A percentile compares a stretch with the other conserved stretches of the same genome.
Conservation (phyloP, 2,797 vertebrate species). For the Leptoclinus maculatus region DNA sequence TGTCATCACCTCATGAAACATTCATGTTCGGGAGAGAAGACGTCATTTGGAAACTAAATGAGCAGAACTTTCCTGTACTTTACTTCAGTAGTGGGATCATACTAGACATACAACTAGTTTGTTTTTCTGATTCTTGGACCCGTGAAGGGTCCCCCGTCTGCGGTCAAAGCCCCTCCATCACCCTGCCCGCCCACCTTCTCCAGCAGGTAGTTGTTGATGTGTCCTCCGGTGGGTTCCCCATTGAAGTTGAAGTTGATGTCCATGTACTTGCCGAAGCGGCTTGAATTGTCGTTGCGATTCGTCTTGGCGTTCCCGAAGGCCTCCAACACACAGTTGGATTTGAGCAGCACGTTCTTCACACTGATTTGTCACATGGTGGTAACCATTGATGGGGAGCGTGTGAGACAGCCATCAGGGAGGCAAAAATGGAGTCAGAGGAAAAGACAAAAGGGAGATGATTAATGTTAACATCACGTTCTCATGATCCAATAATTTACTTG, state of each 20-base stretch:
- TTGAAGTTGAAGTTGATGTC: conserved; percentile 98
- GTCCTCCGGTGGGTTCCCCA: conserved; percentile 93
- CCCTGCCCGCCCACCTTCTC: conserved; percentile 87
- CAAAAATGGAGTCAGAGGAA: neutral
- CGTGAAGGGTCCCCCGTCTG: neutral
- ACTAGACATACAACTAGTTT: neutral
- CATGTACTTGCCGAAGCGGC: conserved; percentile 97
- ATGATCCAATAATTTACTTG: conserved; percentile 6
- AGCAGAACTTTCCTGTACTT: conserved; percentile 43
- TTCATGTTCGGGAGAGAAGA: conserved; percentile 42
- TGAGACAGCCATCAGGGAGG: conserved; percentile 12
- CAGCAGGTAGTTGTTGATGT: conserved; percentile 96
- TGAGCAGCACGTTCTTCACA: conserved; percentile 92
- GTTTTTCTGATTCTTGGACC: neutral
- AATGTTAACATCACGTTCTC: conserved; percentile 10
- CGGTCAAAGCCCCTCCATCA: neutral
- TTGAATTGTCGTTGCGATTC: conserved; percentile 96
- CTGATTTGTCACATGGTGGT: conserved; percentile 58
- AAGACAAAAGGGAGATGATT: conserved; percentile 20
- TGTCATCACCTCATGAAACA: conserved; percentile 59
- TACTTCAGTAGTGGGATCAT: neutral
- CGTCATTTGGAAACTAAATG: conserved; percentile 44
- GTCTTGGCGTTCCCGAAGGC: conserved; percentile 96
- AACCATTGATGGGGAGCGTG: conserved; percentile 8
- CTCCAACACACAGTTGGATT: conserved; percentile 94